phyloP scores from a whole-genome alignment of 2,888 invertebrate species.

The Stenodema calcarata region DNA sequence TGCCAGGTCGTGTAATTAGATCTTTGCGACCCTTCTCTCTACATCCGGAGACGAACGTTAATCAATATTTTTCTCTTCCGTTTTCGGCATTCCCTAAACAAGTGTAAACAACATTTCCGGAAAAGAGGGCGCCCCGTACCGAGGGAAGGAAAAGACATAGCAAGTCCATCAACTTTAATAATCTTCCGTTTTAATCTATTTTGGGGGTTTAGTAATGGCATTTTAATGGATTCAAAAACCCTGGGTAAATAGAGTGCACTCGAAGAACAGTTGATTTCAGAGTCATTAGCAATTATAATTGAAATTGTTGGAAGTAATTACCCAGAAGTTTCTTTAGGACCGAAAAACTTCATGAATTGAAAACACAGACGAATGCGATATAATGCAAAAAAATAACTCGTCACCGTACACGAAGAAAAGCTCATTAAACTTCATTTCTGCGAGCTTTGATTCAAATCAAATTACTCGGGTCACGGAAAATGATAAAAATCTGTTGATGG shows the following conservation, averaged over 20 bases:
- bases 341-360: neutral
- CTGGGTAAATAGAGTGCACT: neutral
- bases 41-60: neutral
- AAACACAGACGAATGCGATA: neutral
- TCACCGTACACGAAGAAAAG: neutral
- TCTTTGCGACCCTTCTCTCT: neutral
- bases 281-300: constrained; percentile 4
- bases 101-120: constrained; percentile 2
- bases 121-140: neutral
- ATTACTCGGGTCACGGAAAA: no score
- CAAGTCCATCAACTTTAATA: constrained; percentile 12
- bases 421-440: neutral
- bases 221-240: neutral
- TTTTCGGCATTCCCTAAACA: neutral
- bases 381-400: neutral
- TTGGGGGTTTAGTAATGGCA: neutral
- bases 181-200: constrained; percentile 15
- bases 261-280: neutral
- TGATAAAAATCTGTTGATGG: no score
- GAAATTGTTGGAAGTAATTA: neutral
- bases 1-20: neutral
- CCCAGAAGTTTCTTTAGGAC: neutral
- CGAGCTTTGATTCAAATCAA: no score
- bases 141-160: neutral
- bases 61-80: neutral